Evolutionary conservation across 2,888 invertebrate species (phyloP), one percentile per base, ranked within the genome.

Genomic region (Pheosia gnoma): DNA sequence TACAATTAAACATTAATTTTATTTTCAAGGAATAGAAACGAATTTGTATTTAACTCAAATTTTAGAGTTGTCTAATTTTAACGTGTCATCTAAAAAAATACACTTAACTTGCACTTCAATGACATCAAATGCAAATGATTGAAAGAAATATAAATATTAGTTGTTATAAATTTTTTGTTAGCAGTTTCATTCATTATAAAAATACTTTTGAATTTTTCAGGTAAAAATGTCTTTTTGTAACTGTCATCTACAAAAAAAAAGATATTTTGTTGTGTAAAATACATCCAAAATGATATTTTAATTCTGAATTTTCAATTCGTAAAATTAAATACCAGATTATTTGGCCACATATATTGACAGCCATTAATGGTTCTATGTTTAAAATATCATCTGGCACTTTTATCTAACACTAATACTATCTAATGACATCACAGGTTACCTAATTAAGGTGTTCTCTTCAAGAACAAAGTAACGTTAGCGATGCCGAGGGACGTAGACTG

Each of bases 321-420:
- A 11, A 10, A 11, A 53, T 53, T 37, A 37, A 37, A 5, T 37
- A 37, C 38, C 54, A 54, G 37, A 54, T 56, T 56, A 41, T 6
- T 8, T 8, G 56, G 41, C 39, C 41, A 11, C 13, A 41, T 25
- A 37, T 10, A 41, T 11, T 13, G 57, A 57, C 58, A 66, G 66
- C 62, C 58, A 59, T 59, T 25, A 25, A 59, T 63, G 59, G 59
- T 41, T 54, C 67, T 71, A 65, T 59, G 61, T 65, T 76, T 72
- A 68, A 66, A 67, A 75, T 63, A 62, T 64, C 75, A 69, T 91
- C 89, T 93, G 92, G 92, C 92, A 92, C 91, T 83, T 89, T 90
- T 87, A 78, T 81, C 84, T 88, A 85, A 88, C 59, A 65, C 83
- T 88, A 88, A 66, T 71, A 74, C 70, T 81, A 84, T 63, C 70